Evolutionary conservation across 2,888 invertebrate genomes (phyloP), one percentile per base, ranked within the genome.

Genomic region (Sarcophaga rosellei): DNA sequence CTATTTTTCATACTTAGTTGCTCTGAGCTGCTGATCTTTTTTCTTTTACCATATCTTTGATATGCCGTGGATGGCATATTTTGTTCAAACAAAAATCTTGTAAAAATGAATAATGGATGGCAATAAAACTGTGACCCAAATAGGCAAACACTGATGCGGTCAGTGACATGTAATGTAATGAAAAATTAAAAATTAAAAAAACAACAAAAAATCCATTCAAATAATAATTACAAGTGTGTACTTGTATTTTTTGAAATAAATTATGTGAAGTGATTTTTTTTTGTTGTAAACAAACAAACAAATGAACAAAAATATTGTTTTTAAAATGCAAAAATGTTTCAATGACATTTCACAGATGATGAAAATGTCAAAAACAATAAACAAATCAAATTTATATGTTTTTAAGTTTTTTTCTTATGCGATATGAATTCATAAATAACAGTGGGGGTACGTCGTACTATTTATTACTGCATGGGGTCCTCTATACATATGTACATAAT

Each of bases 61-160:
- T 53, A 53, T 53, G 17, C 17, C 53, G 5, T 53, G 53, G 5
- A 4, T 17, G 12, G 17, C 17, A 53, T 53, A 15, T 53, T 12
- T 12, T 53, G 12, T 53, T 53, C 53, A 15, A 12, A 15, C 25
- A 63, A 63, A 53, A 53, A 12, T 53, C 53, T 53, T 53, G 53
- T 53, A 53, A 53, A 53, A 53, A 53, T 53, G 12, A 53, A 53
- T 66, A 74, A 74, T 69, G 81, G 69, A 35, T 65, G 69, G 81
- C 73, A 81, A 85, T 85, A 85, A 85, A 81, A 82, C n/a, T 77
- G 63, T 86, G 79, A 86, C 85, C 85, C 68, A 86, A 86, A 82
- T 82, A 68, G 8, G 12, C 23, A 44, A 35, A 35, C 59, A 53
- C 17, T 53, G 79, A 63, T 83, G 79, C 82, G 85, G 85, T 86